phyloP scores from a whole-genome alignment of 1,140 invertebrate genomes.

The Musca vetustissima region DNA sequence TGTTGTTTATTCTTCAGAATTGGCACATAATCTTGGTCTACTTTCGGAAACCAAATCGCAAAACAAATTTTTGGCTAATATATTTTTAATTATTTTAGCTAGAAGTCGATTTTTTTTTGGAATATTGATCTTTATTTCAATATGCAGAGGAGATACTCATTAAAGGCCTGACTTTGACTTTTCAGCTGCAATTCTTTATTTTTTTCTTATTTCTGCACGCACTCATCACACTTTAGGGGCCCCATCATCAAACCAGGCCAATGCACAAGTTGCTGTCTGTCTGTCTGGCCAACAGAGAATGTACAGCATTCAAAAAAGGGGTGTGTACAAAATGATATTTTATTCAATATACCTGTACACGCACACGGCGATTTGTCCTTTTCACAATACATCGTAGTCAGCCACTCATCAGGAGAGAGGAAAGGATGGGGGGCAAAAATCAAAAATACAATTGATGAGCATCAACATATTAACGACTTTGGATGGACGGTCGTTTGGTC shows the following conservation, averaged over 20 bases:
- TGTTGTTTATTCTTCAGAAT: too few relatives aligned
- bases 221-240: slow-evolving; percentile 11
- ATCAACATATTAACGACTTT: too few relatives aligned
- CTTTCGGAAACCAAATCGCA: too few relatives aligned
- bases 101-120: not conserved
- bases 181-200: not conserved
- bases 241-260: not conserved
- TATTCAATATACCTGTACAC: slow-evolving; percentile 51
- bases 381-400: slow-evolving; percentile 35
- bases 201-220: not conserved
- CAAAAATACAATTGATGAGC: slow-evolving; percentile 44
- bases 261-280: not conserved
- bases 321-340: slow-evolving; percentile 56
- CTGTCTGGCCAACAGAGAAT: not conserved
- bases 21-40: too few relatives aligned
- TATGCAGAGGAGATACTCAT: not conserved
- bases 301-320: slow-evolving; percentile 37
- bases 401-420: too few relatives aligned
- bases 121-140: not conserved
- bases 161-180: not conserved
- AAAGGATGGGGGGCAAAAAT: too few relatives aligned
- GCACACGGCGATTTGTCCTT: slow-evolving; percentile 52
- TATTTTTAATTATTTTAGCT: too few relatives aligned
- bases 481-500: too few relatives aligned
- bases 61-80: too few relatives aligned